Evolutionary conservation across 2,797 vertebrate species (phyloP), one percentile per base, ranked within the genome.

Genomic region (Allobates femoralis): DNA sequence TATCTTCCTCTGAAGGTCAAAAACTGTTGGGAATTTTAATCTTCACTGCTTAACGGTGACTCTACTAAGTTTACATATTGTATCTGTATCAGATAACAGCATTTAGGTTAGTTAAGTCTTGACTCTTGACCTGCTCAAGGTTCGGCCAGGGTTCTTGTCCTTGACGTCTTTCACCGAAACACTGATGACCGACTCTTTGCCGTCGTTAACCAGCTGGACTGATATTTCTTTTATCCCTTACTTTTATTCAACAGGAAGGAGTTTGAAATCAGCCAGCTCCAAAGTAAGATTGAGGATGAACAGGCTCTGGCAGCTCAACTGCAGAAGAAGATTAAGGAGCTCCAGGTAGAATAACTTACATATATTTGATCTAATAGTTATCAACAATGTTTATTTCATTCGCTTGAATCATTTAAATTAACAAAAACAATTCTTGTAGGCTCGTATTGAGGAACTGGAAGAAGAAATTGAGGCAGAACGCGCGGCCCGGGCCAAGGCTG

Each of bases 221-320:
- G 16, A 64, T 34, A 19, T 18, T 30, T 64, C 58, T 15, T n/a
- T 2, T 19, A 64, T n/a, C 12, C 3, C 18, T 81, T 34, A 11
- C 18, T 62, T 60, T 83, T 81, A 56, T 69, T 85, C 81, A 88
- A 58, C 79, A 95, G 94, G 93, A 94, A 92, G 88, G 94, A 95
- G 60, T 89, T 95, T 91, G 94, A 96, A 90, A 93, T 95, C 50
- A 95, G 94, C 90, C 93, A 94, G n/a, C 75, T 94, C 90, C 95
- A 92, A 87, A 90, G 91, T 7, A 95, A 95, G 89, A 87, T 93
- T 86, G 95, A 96, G 76, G 94, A 96, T 30, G 93, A 96, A 60
- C 94, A 95, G 75, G 92, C 94, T 18, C 91, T 95, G 85, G 95
- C 92, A 90, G 92, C 93, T 75, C 95, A 92, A 7, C 90, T 95